Conservation (phyloP, 2,888 invertebrate genomes). For the Noctua comes region DNA sequence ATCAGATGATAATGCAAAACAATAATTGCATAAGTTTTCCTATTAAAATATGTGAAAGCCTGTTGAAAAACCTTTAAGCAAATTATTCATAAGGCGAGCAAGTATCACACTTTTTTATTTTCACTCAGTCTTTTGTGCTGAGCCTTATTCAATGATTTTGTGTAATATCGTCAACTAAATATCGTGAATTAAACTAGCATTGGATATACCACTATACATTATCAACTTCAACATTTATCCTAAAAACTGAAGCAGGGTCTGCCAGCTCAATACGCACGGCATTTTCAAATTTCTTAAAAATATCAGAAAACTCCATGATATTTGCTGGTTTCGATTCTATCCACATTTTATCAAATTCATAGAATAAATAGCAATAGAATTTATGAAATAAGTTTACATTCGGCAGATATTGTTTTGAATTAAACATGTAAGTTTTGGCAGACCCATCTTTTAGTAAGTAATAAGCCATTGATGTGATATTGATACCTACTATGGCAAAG, state of each 20-base stretch:
- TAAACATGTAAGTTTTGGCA: slow-evolving; percentile 98
- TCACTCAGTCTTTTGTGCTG: slow-evolving; percentile 60
- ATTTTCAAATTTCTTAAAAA: slow-evolving; percentile 96
- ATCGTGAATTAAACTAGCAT: slow-evolving; percentile 32
- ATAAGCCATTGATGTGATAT: slow-evolving; percentile 97
- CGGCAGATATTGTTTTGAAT: slow-evolving; percentile 92
- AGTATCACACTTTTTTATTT: slow-evolving; percentile 49
- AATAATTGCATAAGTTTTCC: slow-evolving; percentile 22
- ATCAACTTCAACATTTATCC: slow-evolving; percentile 95
- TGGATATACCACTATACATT: slow-evolving; percentile 80
- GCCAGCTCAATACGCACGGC: slow-evolving; percentile 92
- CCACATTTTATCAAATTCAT: slow-evolving; percentile 99
- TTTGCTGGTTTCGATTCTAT: slow-evolving; percentile 96
- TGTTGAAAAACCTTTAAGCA: slow-evolving; percentile 21
- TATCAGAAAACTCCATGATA: slow-evolving; percentile 98
- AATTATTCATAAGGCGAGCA: slow-evolving; percentile 44
- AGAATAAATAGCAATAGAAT: slow-evolving; percentile 98
- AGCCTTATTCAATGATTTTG: slow-evolving; percentile 35
- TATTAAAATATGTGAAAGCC: slow-evolving; percentile 20
- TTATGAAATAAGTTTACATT: slow-evolving; percentile 95
- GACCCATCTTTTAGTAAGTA: slow-evolving; percentile 94
- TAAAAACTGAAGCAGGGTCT: slow-evolving; percentile 93
- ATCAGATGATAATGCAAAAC: slow-evolving; percentile 13
- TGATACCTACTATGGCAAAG: slow-evolving; percentile 98
- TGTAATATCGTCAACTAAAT: slow-evolving; percentile 23